Percentiles rank a stretch among this genome's conserved stretches.
Evolutionary conservation across 1,140 invertebrate genomes (phyloP).

Genomic region (Radopholus similis): DNA sequence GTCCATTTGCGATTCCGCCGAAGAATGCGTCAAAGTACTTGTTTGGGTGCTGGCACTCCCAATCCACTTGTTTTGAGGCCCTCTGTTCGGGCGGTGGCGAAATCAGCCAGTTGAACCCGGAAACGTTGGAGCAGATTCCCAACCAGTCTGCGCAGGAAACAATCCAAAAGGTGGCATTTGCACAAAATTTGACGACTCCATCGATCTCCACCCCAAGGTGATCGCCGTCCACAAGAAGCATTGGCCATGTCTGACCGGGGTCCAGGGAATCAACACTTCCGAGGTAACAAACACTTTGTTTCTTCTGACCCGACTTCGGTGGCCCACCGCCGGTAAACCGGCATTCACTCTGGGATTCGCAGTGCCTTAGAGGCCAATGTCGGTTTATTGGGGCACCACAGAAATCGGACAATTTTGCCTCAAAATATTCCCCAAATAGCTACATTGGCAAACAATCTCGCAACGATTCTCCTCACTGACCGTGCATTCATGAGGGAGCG

Average conservation of each 20-base stretch:
- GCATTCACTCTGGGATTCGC: no score
- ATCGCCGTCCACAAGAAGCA: constrained; percentile 58
- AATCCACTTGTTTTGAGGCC: constrained; percentile 40
- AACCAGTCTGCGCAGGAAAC: constrained; percentile 55
- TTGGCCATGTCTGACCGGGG: constrained; percentile 53
- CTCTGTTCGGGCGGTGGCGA: constrained; percentile 47
- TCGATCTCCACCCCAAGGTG: constrained; percentile 28
- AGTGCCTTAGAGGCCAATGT: no score
- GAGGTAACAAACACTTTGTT: no score
- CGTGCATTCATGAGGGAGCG: constrained; percentile 33
- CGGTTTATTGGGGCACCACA: no score
- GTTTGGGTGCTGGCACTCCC: constrained; percentile 3
- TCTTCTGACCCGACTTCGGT: no score
- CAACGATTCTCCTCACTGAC: constrained; percentile 45
- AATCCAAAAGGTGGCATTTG: constrained; percentile 39
- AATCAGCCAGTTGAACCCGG: constrained; percentile 35
- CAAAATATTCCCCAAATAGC: no score
- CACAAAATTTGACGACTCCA: not conserved
- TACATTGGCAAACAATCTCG: constrained; percentile 53
- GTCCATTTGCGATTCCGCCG: constrained; percentile 92
- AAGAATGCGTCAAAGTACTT: constrained; percentile 75
- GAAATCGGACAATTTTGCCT: no score
- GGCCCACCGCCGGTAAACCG: no score
- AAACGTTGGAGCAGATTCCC: constrained; percentile 46
- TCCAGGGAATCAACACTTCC: constrained; percentile 46